phyloP scores from a whole-genome alignment of 2,888 invertebrate species.

The Tiliacea citrago region DNA sequence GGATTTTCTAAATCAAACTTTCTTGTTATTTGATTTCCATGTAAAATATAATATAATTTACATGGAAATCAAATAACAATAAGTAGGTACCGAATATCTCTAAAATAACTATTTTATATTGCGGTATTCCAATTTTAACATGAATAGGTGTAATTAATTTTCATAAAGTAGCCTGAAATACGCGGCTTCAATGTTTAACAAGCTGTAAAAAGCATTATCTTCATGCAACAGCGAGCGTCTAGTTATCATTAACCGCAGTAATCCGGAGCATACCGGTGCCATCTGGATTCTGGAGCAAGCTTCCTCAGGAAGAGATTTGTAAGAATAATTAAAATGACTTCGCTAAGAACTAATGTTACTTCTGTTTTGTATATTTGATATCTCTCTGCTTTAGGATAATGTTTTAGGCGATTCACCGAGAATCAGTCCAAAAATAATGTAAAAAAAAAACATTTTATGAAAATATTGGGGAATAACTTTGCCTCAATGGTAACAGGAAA shows the following conservation, averaged over 20 bases:
- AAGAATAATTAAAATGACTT: slow-evolving; percentile 47
- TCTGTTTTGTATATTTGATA: slow-evolving; percentile 26
- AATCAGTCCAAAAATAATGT: background rate
- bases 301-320: slow-evolving; percentile 29
- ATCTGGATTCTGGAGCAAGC: slow-evolving; percentile 37
- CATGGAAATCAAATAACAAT: too few species aligned
- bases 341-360: slow-evolving; percentile 37
- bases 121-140: background rate
- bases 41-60: too few species aligned
- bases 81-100: background rate
- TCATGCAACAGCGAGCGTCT: slow-evolving; percentile 2
- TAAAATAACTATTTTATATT: background rate
- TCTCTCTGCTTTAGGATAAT: slow-evolving; percentile 2
- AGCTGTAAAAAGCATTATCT: slow-evolving; percentile 9
- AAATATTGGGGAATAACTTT: background rate
- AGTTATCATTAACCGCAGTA: slow-evolving; percentile 29
- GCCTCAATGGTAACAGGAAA: background rate
- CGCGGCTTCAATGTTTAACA: background rate
- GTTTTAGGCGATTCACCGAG: background rate
- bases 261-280: slow-evolving; percentile 50
- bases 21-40: background rate
- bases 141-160: background rate
- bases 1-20: background rate
- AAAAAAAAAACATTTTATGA: background rate
- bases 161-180: background rate